phyloP scores from a whole-genome alignment of 2,797 vertebrate genomes.

The Cuculus canorus region DNA sequence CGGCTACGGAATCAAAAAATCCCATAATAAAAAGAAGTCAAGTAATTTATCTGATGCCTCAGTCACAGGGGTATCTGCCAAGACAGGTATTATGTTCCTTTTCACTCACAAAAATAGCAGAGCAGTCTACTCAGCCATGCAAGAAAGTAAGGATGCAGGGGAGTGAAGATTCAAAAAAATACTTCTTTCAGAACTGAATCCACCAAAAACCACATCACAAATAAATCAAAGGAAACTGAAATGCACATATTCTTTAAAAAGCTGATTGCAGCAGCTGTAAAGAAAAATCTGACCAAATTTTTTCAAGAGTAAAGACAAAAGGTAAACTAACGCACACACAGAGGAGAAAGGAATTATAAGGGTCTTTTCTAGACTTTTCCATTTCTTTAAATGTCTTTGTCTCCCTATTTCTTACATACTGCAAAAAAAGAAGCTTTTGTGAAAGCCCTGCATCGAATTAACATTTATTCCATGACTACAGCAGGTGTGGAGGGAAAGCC shows the following conservation, averaged over 20 bases:
- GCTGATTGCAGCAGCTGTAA: neutral
- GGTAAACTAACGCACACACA: neutral
- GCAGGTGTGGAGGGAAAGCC: neutral
- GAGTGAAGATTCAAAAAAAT: neutral
- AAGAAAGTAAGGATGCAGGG: neutral
- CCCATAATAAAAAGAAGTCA: neutral
- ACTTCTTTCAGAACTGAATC: neutral
- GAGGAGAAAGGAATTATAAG: neutral
- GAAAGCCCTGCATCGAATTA: neutral
- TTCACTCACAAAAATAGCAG: neutral
- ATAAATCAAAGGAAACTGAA: neutral
- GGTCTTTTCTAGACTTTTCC: neutral
- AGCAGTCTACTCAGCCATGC: neutral
- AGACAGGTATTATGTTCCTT: neutral
- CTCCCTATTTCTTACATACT: neutral
- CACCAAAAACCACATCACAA: neutral
- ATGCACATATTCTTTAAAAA: neutral
- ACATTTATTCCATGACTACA: neutral
- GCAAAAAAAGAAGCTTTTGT: neutral
- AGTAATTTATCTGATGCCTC: neutral
- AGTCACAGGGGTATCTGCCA: neutral
- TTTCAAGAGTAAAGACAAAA: neutral
- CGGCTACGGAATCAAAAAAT: neutral
- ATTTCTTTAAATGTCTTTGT: neutral
- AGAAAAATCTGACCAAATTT: neutral